These are phyloP conservation scores for Zaprionus gabonicus DNA, from an alignment of 1,140 invertebrate genomes.

Conservation along the genomic window DNA sequence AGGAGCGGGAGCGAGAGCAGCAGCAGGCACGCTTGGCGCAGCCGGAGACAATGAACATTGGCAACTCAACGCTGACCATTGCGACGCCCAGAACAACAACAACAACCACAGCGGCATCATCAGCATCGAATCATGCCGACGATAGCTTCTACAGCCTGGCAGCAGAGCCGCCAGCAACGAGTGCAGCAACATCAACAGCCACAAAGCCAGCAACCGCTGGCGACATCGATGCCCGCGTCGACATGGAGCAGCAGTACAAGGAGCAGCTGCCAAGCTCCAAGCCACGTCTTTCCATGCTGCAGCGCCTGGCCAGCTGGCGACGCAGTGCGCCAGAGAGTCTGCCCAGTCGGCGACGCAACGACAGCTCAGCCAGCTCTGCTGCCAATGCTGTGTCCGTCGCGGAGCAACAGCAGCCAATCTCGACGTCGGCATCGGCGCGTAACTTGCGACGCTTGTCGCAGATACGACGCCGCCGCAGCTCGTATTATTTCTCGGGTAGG, in stretches of 20 bases:
- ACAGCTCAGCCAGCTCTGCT: not conserved
- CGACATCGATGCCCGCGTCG: not conserved
- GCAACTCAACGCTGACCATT: slow-evolving; percentile 68
- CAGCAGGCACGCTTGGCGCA: slow-evolving; percentile 56
- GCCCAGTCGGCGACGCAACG: slow-evolving; percentile 22
- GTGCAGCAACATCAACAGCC: not conserved
- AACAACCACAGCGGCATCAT: not conserved
- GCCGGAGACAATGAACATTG: slow-evolving; percentile 69
- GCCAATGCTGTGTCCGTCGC: slow-evolving; percentile 1
- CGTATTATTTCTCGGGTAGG: slow-evolving; percentile 82
- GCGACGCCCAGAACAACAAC: slow-evolving; percentile 44
- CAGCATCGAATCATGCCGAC: slow-evolving; percentile 5
- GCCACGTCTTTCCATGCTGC: slow-evolving; percentile 37
- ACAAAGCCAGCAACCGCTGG: not conserved
- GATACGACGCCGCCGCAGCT: slow-evolving; percentile 74
- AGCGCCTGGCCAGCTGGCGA: slow-evolving; percentile 50
- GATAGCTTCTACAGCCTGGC: slow-evolving; percentile 70
- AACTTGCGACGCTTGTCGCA: slow-evolving; percentile 72
- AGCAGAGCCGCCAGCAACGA: not conserved
- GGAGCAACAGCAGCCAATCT: slow-evolving; percentile 35
- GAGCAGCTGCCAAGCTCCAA: slow-evolving; percentile 44
- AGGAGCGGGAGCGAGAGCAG: slow-evolving; percentile 1
- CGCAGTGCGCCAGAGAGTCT: slow-evolving; percentile 37
- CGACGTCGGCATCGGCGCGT: slow-evolving; percentile 54
- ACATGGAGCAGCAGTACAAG: slow-evolving; percentile 43